Evolutionary conservation across 2,113 vertebrate genomes (phyloP), one percentile per base, ranked within the genome.

Genomic region (Pomatorhinus ruficollis): DNA sequence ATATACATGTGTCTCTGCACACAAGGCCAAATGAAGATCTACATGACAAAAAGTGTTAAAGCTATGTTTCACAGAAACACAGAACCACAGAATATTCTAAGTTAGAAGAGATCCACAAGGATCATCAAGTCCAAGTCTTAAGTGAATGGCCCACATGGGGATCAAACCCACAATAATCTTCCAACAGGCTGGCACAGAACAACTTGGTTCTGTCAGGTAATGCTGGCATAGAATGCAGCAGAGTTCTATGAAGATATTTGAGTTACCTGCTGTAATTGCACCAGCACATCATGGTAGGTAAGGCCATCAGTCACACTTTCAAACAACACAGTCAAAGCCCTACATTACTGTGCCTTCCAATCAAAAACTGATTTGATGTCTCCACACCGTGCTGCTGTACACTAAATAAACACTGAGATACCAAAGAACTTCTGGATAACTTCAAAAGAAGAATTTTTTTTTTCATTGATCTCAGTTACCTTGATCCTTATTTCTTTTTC

Each of bases 401-500:
- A 12, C 27, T 27, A 53, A 35, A 17, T 45, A 54, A 89, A 82
- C 31, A 64, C 0, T 22, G n/a, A 85, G 64, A 70, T n/a, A 68
- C 7, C 24, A 74, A 52, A 78, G 42, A 78, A 66, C 30, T 52
- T 70, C 39, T 45, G 17, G 4, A 12, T 68, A 86, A 83, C 37
- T 87, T 69, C 49, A 63, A 33, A 35, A 81, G 19, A 74, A 65
- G 5, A 78, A 35, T 1, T 16, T 4, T 33, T 49, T 71, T 42
- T 82, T 80, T 79, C 35, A 54, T 54, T 65, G 18, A 60, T 69
- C 54, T 78, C 52, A 56, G 61, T 96, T 96, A 99, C 99, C 98
- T 99, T 99, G 82, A 99, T 98, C 93, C 98, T 99, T 53, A 99
- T 98, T 93, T 99, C 99, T 95, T 99, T 99, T 74, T 99, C 99